phyloP scores from a whole-genome alignment of 2,113 vertebrate genomes.

The Numida meleagris region DNA sequence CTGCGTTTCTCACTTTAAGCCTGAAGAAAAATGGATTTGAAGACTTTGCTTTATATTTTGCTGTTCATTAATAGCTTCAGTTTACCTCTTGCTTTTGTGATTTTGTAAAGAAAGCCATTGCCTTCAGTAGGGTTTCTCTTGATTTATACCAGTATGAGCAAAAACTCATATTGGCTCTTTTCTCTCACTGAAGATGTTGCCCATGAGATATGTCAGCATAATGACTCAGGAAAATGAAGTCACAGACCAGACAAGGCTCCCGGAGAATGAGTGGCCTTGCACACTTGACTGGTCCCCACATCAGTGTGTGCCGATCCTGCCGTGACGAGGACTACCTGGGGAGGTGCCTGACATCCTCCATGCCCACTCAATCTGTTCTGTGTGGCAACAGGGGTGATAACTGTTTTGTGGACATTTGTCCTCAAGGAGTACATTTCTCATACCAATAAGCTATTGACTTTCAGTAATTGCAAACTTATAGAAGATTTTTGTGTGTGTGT shows the following conservation, averaged over 20 bases:
- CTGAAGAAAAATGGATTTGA: conserved; percentile 5
- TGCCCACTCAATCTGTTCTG: conserved; percentile 44
- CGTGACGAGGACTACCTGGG: conserved; percentile 38
- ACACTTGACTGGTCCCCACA: conserved; percentile 51
- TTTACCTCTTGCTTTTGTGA: not conserved
- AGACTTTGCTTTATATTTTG: not conserved
- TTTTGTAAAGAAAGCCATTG: not conserved
- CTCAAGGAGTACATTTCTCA: conserved; percentile 50
- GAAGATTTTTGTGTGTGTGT: conserved; percentile 54
- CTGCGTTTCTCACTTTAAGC: not conserved
- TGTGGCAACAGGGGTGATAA: conserved; percentile 49
- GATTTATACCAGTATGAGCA: conserved; percentile 52
- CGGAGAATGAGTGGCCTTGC: conserved; percentile 47
- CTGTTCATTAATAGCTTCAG: not conserved
- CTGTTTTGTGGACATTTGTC: conserved; percentile 54
- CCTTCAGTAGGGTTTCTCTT: not conserved
- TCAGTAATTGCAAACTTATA: conserved; percentile 59
- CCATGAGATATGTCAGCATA: conserved; percentile 62
- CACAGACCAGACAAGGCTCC: conserved; percentile 42
- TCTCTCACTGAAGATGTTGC: conserved; percentile 66
- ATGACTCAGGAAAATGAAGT: conserved; percentile 61
- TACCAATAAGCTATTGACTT: conserved; percentile 61
- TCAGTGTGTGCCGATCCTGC: not conserved
- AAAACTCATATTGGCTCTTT: conserved; percentile 52
- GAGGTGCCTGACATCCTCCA: conserved; percentile 40